phyloP scores from a whole-genome alignment of 2,888 invertebrate species.

The Tupiocoris notatus region DNA sequence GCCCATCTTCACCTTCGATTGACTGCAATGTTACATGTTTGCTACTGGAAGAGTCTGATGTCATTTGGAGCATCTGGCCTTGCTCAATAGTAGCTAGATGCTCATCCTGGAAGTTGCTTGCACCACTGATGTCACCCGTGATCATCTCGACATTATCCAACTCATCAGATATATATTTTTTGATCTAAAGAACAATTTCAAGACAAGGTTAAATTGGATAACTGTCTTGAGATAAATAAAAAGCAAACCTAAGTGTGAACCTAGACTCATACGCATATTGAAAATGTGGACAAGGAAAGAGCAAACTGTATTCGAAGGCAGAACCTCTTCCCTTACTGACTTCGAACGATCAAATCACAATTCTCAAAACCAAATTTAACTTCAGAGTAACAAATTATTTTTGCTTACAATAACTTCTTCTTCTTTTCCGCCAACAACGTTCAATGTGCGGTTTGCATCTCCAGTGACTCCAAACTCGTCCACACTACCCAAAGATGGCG shows the following conservation, averaged over 20 bases:
- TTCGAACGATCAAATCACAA: no score
- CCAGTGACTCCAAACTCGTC: constrained; percentile 7
- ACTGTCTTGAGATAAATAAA: no score
- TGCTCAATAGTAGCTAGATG: constrained; percentile 1
- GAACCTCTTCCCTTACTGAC: no score
- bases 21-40: constrained; percentile 44
- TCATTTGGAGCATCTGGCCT: constrained; percentile 41
- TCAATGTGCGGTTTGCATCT: neutral
- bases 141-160: constrained; percentile 49
- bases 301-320: no score
- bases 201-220: no score
- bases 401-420: no score
- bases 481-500: neutral
- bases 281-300: no score
- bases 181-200: constrained; percentile 11
- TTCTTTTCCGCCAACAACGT: neutral
- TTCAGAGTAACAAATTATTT: no score
- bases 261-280: no score
- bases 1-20: constrained; percentile 46
- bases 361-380: no score
- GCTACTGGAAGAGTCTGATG: neutral
- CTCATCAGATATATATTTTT: constrained; percentile 7
- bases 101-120: constrained; percentile 33
- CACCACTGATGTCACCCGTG: constrained; percentile 47
- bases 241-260: no score